Evolutionary conservation across 2,113 vertebrate species (phyloP).

Genomic region (Crotalus horridus): DNA sequence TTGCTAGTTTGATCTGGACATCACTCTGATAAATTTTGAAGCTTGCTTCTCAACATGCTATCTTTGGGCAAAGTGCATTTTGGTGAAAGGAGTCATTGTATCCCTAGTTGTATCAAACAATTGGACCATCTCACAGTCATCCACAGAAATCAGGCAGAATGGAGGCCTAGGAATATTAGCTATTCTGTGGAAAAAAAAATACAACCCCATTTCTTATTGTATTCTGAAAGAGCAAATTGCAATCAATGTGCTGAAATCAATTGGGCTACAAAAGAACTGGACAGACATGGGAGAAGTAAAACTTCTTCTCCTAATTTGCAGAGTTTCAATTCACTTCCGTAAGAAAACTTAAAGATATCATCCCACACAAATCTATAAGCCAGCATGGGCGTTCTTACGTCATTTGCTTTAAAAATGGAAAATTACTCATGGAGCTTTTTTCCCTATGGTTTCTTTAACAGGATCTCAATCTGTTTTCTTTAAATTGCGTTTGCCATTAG

Average conservation of each 20-base stretch:
- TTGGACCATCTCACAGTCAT: background rate
- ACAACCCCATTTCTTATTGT: background rate
- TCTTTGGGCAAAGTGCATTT: background rate
- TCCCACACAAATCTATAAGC: background rate
- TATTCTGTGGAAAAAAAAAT: background rate
- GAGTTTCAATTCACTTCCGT: background rate
- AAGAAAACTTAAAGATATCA: background rate
- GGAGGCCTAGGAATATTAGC: background rate
- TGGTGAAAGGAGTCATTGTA: background rate
- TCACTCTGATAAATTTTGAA: background rate
- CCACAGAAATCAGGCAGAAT: background rate
- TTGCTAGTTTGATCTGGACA: background rate
- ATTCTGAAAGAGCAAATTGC: background rate
- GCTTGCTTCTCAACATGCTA: background rate
- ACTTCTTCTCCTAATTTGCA: background rate
- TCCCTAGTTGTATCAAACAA: background rate
- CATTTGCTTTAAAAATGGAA: slow-evolving; percentile 20
- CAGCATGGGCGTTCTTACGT: slow-evolving; percentile 2
- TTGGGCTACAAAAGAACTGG: background rate
- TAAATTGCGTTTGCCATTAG: slow-evolving; percentile 21
- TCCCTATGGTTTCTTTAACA: background rate
- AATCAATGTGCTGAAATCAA: background rate
- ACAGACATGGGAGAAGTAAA: background rate
- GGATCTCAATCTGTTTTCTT: slow-evolving; percentile 34
- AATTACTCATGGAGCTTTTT: background rate